Conservation (phyloP, 2,113 vertebrate species). For the Ictidomys tridecemlineatus region DNA sequence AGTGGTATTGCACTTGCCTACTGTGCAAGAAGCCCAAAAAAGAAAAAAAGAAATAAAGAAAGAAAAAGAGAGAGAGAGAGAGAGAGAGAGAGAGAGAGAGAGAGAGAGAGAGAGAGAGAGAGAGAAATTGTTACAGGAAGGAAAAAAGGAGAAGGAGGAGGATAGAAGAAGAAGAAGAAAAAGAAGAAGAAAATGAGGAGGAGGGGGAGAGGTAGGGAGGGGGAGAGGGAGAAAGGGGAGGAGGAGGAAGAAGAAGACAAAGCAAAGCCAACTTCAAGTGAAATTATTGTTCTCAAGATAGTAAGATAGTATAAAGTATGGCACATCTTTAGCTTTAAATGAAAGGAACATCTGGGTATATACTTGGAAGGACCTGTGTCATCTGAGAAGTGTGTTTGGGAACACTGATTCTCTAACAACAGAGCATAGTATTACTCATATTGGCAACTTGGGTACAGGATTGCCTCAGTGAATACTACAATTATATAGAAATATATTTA, state of each 20-base stretch:
- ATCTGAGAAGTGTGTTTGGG: neutral
- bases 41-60: neutral
- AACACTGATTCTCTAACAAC: rapidly evolving
- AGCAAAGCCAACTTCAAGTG: neutral
- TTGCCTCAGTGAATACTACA: neutral
- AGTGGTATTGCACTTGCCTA: too few species aligned
- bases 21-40: too few species aligned
- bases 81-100: neutral
- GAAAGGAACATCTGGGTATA: neutral
- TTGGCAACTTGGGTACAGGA: rapidly evolving
- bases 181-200: neutral
- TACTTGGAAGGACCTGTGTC: neutral
- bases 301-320: too few species aligned
- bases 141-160: neutral
- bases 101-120: neutral
- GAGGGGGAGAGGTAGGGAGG: neutral
- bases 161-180: neutral
- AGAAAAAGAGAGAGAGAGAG: neutral
- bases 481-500: neutral
- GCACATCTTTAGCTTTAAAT: neutral
- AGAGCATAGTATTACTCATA: neutral
- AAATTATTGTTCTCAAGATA: neutral
- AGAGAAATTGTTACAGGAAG: neutral
- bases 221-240: too few species aligned
- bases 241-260: neutral